A percentile compares a stretch with the other conserved stretches of the same genome.
phyloP scores from a whole-genome alignment of 2,113 vertebrate genomes.

The Microcebus ravelobensis region DNA sequence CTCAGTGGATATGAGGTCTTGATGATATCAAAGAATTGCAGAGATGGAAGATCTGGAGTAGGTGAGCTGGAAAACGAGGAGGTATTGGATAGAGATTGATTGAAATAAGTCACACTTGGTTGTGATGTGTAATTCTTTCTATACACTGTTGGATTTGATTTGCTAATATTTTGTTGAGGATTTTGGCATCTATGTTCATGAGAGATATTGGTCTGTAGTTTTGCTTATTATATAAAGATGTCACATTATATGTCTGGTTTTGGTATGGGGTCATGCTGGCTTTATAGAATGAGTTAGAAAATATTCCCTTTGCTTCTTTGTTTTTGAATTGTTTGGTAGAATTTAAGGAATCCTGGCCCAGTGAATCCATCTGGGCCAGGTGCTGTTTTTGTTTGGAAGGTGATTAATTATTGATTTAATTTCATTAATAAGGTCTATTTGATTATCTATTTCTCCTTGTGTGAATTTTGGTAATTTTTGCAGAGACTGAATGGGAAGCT shows the following conservation, averaged over 20 bases:
- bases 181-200: neutral
- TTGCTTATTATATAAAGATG: neutral
- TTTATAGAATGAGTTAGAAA: neutral
- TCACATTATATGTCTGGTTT: neutral
- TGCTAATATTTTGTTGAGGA: neutral
- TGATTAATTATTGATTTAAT: neutral
- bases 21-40: neutral
- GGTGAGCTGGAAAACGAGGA: neutral
- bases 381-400: neutral
- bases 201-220: neutral
- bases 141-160: neutral
- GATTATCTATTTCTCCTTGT: neutral
- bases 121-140: neutral
- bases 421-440: neutral
- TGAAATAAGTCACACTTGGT: neutral
- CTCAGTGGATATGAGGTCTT: neutral
- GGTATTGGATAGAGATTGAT: neutral
- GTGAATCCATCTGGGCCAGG: neutral
- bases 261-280: neutral
- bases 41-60: neutral
- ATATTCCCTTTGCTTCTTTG: neutral
- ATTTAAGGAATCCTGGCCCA: neutral
- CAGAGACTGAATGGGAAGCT: neutral
- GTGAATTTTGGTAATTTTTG: neutral
- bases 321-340: constrained; percentile 3